These are phyloP conservation scores for Drosophila limbata DNA, from an alignment of 2,888 invertebrate species.

Conservation along the genomic window DNA sequence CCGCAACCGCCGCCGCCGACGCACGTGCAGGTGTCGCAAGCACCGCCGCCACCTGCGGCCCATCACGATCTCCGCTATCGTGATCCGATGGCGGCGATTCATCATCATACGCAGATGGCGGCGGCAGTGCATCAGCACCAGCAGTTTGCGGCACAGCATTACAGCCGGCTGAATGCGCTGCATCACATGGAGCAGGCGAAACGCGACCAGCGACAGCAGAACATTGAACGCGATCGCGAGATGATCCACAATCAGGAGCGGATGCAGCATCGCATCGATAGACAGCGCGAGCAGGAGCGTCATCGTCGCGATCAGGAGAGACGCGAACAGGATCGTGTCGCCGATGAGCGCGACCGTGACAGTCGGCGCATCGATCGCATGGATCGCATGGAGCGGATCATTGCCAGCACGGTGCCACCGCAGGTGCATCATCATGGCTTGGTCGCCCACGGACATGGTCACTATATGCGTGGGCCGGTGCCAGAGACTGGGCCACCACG, in stretches of 20 bases:
- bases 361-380: slow-evolving; percentile 81
- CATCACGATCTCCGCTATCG: slow-evolving; percentile 85
- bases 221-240: slow-evolving; percentile 80
- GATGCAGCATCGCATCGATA: slow-evolving; percentile 75
- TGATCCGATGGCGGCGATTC: slow-evolving; percentile 85
- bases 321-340: slow-evolving; percentile 80
- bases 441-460: slow-evolving; percentile 50
- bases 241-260: slow-evolving; percentile 82
- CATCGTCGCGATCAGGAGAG: slow-evolving; percentile 75
- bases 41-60: slow-evolving; percentile 67
- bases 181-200: slow-evolving; percentile 78
- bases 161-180: slow-evolving; percentile 78
- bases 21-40: slow-evolving; percentile 48
- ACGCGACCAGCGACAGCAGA: slow-evolving; percentile 77
- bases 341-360: slow-evolving; percentile 81
- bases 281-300: slow-evolving; percentile 82
- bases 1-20: slow-evolving; percentile 57
- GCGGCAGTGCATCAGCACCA: slow-evolving; percentile 73
- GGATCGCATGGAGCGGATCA: slow-evolving; percentile 43
- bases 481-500: slow-evolving; percentile 83
- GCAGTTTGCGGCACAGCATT: slow-evolving; percentile 74
- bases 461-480: slow-evolving; percentile 79
- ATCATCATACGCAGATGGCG: slow-evolving; percentile 83
- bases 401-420: slow-evolving; percentile 52
- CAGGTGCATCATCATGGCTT: slow-evolving; percentile 42